Conservation (phyloP, 2,888 invertebrate species). For the Bedellia somnulentella region DNA sequence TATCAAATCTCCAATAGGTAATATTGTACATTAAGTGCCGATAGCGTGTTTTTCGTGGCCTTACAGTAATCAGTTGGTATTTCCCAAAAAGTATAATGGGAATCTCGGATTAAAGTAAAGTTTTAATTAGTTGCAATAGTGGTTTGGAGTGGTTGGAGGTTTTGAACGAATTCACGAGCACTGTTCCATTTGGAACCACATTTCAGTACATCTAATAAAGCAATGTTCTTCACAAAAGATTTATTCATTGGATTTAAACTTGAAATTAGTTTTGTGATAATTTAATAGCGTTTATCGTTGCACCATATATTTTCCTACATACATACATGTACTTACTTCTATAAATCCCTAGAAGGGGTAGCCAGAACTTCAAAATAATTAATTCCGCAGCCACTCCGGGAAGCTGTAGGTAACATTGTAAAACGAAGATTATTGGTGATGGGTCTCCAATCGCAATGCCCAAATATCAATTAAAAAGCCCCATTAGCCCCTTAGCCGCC, state of each 20-base stretch:
- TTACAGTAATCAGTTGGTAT: conserved; percentile 15
- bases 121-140: conserved; percentile 57
- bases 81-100: conserved; percentile 51
- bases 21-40: too few species aligned
- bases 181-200: conserved; percentile 30
- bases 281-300: not conserved
- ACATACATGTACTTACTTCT: too few species aligned
- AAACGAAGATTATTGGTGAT: too few species aligned
- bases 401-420: too few species aligned
- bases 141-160: conserved; percentile 21
- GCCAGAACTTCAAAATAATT: too few species aligned
- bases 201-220: conserved; percentile 13
- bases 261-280: not conserved
- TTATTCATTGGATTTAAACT: not conserved
- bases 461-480: too few species aligned
- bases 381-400: too few species aligned
- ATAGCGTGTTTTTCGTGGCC: not conserved
- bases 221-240: not conserved
- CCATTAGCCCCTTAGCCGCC: too few species aligned
- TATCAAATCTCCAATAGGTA: too few species aligned
- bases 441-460: too few species aligned
- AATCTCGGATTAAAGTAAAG: conserved; percentile 50
- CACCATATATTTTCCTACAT: too few species aligned
- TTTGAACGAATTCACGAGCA: conserved; percentile 22
- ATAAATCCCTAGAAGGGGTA: too few species aligned